Evolutionary conservation across 35 echinoderm and acorn worm species (phyloP).

Genomic region (Lytechinus variegatus): DNA sequence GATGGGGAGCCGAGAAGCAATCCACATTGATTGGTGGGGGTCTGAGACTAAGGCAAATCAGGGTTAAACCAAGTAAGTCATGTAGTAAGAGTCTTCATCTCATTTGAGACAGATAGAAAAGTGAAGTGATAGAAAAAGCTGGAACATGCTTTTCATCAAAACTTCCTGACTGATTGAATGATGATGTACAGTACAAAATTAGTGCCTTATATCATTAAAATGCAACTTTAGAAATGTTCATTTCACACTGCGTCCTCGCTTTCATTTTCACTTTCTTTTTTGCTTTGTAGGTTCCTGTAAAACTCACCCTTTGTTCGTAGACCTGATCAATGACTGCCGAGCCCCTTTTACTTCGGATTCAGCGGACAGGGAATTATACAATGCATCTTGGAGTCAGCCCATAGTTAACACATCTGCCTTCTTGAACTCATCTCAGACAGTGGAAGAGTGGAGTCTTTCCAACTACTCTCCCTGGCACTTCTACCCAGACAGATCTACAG

Average conservation of each 20-base stretch:
- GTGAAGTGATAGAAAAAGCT: not conserved
- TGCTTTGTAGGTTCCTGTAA: slow-evolving; percentile 65
- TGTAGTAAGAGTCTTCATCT: not conserved
- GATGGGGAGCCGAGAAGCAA: slow-evolving; percentile 60
- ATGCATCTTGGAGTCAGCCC: slow-evolving; percentile 44
- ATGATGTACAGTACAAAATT: not conserved
- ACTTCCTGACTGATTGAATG: not conserved
- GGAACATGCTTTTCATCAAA: not conserved
- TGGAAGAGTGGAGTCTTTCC: not conserved
- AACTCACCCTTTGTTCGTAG: not conserved
- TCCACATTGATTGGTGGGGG: slow-evolving; percentile 69
- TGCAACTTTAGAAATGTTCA: too few relatives aligned
- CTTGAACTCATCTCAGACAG: not conserved
- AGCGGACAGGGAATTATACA: slow-evolving; percentile 56
- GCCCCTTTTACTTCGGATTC: slow-evolving; percentile 37
- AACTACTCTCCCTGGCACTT: slow-evolving; percentile 61
- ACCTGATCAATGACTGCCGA: slow-evolving; percentile 51
- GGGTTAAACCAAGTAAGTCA: slow-evolving; percentile 75
- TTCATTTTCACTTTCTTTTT: not conserved
- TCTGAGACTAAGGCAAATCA: slow-evolving; percentile 75
- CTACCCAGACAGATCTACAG: slow-evolving; percentile 21
- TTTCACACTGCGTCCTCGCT: too few relatives aligned
- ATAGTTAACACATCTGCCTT: not conserved
- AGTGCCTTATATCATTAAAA: not conserved
- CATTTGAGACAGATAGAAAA: not conserved